Evolutionary conservation across 2,113 vertebrate genomes (phyloP).

Genomic region (Dasyprocta punctata): DNA sequence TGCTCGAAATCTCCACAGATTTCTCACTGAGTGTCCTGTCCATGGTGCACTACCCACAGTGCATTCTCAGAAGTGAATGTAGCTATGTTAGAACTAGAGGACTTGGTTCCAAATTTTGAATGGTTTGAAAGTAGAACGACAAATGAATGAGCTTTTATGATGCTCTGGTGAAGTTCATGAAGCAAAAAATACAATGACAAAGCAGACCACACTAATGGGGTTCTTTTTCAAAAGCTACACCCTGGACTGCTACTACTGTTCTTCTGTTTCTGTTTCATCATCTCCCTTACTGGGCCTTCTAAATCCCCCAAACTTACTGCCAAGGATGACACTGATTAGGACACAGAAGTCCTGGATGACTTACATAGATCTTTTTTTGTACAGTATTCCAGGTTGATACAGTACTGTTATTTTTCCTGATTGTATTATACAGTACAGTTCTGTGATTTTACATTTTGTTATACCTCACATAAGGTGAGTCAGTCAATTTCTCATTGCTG

Average conservation of each 20-base stretch:
- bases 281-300: neutral
- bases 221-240: neutral
- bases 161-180: neutral
- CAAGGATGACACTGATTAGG: neutral
- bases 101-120: no score
- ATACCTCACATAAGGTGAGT: no score
- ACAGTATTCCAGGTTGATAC: neutral
- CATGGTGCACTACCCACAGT: neutral
- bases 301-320: neutral
- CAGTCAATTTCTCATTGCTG: no score
- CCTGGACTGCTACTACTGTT: neutral
- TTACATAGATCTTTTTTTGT: neutral
- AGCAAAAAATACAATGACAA: neutral
- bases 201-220: neutral
- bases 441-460: neutral
- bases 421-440: neutral
- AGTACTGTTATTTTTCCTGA: neutral
- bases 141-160: neutral
- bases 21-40: no score
- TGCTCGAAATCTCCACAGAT: neutral
- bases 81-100: no score
- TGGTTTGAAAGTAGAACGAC: neutral
- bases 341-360: neutral
- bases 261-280: rapidly evolving
- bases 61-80: neutral